phyloP scores from a whole-genome alignment of 2,113 vertebrate species.

The Alaudala cheleensis region DNA sequence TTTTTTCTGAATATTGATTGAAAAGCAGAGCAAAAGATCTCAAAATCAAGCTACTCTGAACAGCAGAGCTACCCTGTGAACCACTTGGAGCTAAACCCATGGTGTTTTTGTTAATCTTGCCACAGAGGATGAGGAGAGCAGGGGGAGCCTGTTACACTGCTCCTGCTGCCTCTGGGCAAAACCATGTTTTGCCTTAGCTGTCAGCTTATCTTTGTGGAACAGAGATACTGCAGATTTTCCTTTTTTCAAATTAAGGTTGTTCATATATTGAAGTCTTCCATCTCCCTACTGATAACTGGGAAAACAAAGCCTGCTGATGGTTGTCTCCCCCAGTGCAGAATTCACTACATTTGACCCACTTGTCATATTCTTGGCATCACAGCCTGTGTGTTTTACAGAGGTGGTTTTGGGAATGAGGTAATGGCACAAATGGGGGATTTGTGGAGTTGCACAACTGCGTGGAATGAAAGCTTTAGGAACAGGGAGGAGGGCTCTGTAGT shows the following conservation, averaged over 20 bases:
- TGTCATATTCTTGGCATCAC: neutral
- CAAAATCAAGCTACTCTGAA: neutral
- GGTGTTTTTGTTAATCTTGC: conserved; percentile 11
- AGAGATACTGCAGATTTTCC: neutral
- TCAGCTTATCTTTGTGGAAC: conserved; percentile 8
- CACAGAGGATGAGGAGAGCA: neutral
- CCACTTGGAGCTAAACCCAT: neutral
- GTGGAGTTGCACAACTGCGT: neutral
- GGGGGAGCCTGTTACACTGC: neutral
- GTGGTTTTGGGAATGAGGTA: neutral
- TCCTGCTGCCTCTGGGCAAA: neutral
- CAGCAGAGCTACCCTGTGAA: neutral
- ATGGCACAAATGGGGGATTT: neutral
- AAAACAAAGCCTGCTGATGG: neutral
- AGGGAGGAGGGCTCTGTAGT: neutral
- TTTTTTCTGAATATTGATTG: conserved; percentile 29
- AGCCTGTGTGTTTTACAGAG: neutral
- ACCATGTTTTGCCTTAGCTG: neutral
- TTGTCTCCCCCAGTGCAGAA: neutral
- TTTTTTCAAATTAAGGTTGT: neutral
- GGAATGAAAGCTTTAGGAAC: neutral
- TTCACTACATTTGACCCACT: neutral
- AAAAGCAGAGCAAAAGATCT: neutral
- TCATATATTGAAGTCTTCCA: neutral
- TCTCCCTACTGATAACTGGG: neutral